phyloP scores from a whole-genome alignment of 2,113 vertebrate species.

The Phalacrocorax aristotelis region DNA sequence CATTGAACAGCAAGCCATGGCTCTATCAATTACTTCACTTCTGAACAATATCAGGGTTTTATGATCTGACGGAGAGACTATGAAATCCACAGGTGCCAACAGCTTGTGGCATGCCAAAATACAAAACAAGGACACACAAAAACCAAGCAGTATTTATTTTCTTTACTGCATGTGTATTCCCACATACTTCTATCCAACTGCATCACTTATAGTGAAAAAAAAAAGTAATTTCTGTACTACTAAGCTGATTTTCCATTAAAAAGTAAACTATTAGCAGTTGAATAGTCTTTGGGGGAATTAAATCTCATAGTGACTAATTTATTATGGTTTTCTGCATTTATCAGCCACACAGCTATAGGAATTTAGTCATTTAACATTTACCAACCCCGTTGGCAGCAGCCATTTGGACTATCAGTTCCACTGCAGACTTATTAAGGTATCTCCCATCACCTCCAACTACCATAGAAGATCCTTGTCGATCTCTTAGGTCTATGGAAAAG shows the following conservation, averaged over 20 bases:
- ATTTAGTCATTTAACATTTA: constrained; percentile 64
- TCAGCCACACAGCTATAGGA: constrained; percentile 22
- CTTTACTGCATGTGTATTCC: background rate
- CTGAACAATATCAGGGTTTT: background rate
- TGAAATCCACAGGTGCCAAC: background rate
- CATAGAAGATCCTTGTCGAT: constrained; percentile 92
- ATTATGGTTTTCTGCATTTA: background rate
- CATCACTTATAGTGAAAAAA: background rate
- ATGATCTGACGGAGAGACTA: background rate
- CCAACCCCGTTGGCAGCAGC: constrained; percentile 98
- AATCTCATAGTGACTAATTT: background rate
- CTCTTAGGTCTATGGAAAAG: constrained; percentile 92
- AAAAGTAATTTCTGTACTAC: background rate
- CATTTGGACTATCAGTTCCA: constrained; percentile 93
- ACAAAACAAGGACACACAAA: background rate
- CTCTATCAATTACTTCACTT: background rate
- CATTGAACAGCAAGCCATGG: background rate
- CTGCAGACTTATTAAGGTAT: constrained; percentile 89
- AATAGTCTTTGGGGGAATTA: background rate
- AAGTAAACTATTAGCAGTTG: background rate
- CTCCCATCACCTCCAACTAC: constrained; percentile 95
- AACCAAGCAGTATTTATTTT: background rate
- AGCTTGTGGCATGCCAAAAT: background rate
- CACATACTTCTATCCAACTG: background rate
- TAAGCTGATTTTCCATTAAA: background rate